Percentiles rank a stretch among this genome's conserved stretches.
Conservation (phyloP, 2,888 invertebrate genomes). For the Sinentomon sp. region DNA sequence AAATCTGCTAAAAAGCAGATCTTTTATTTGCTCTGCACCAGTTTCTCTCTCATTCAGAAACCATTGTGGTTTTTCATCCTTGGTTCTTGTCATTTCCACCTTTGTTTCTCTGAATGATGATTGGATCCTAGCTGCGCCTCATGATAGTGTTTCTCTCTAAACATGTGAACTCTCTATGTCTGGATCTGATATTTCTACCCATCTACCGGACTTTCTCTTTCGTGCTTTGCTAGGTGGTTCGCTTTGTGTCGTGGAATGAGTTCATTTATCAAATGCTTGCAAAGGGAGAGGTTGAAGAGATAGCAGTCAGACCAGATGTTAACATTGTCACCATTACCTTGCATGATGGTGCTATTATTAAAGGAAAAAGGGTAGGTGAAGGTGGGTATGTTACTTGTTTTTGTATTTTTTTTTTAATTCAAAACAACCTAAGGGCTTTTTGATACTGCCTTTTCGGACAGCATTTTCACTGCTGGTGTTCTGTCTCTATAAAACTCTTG, state of each 20-base stretch:
- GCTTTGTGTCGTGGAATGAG: conserved; percentile 84
- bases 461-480: too few relatives aligned
- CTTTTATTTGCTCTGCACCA: too few relatives aligned
- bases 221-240: conserved; percentile 25
- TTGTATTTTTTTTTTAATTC: neutral
- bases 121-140: too few relatives aligned
- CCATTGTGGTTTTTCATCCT: too few relatives aligned
- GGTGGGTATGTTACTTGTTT: neutral
- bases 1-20: too few relatives aligned
- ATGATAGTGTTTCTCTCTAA: neutral
- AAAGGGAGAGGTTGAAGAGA: conserved; percentile 73
- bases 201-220: conserved; percentile 4
- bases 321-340: conserved; percentile 60
- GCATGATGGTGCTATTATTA: conserved; percentile 57
- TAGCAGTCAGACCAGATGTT: conserved; percentile 53
- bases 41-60: too few relatives aligned
- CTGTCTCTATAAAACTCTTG: too few relatives aligned
- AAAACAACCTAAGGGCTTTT: too few relatives aligned
- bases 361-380: conserved; percentile 34
- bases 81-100: too few relatives aligned
- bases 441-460: too few relatives aligned
- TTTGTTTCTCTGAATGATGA: too few relatives aligned
- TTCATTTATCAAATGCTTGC: conserved; percentile 81
- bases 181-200: neutral
- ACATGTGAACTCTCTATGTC: neutral